Evolutionary conservation across 2,888 invertebrate genomes (phyloP), one percentile per base, ranked within the genome.

Genomic region (Labia minor): DNA sequence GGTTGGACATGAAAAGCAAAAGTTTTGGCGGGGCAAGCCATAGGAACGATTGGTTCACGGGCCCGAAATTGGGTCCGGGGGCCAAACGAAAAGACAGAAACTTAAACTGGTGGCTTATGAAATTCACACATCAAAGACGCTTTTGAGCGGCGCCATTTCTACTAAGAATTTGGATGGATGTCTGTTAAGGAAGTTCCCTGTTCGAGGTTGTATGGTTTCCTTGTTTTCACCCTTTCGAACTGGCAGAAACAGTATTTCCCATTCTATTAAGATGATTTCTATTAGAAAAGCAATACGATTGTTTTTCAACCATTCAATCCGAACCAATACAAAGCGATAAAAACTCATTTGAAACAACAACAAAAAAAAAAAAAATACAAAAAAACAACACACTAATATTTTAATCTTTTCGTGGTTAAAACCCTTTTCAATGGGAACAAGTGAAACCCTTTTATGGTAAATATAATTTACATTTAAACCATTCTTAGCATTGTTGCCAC

Each of bases 361-460:
- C n/a, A n/a, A n/a, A n/a, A 26, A 26, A 49, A 49, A 49, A 49
- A 49, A 49, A 49, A 49, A 49, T 49, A 49, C 49, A n/a, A 26
- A 26, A 49, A 49, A 49, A 49, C 3, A 49, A 49, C 3, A 49
- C 14, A 49, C 49, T 14, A 49, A 4, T 49, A 14, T 49, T 49
- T 49, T 14, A 3, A 49, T 16, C 49, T 49, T 49, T 33, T 11
- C 14, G 2, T 49, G 49, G 2, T 49, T 49, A 49, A 49, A 49
- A 49, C 49, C 2, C 14, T 49, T 49, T 49, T n/a, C 8, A 49
- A 49, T n/a, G 8, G 14, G n/a, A 49, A 49, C 49, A 49, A 49
- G 49, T 49, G n/a, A 4, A 49, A 16, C 16, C 49, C 49, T n/a
- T 49, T 49, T 16, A 49, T 26, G 49, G 16, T 49, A 14, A 49